Base-by-base conservation (phyloP, 2,888 invertebrate genomes). In the Saturnia pavonia region DNA sequence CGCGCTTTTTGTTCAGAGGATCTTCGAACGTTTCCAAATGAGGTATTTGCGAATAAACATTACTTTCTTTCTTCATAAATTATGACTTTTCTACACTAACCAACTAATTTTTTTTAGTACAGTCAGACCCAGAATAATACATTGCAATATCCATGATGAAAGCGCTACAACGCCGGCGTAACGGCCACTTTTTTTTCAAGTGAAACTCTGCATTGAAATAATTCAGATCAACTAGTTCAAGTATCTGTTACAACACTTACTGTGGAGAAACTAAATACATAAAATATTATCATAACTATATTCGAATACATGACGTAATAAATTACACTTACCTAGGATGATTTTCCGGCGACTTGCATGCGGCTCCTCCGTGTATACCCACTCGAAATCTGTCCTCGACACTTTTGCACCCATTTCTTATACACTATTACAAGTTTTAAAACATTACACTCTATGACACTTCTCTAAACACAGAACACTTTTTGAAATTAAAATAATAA, bases 341-440 rank as follows among this genome's bases (percentile, higher is more conserved):
- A 98, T 95, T 94, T 98, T 98, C 74, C 99, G 95, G 74, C 99
- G 95, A 72, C 97, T 96, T 9, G 99, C 99, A 90, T 99, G 99
- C 14, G 99, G 99, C 88, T 99, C 99, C 85, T 99, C 99, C 0
- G 98, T 98, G 82, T 98, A 98, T 60, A 96, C 96, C 99, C 99
- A 99, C 88, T 99, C 99, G 86, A 99, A 99, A 94, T 99, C 99
- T 1, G 96, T 97, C 82, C 98, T 96, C 34, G 99, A 98, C 67
- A 99, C 99, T 84, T 96, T 96, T 79, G 98, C 98, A 73, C 99
- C 99, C 99, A 99, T 99, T 80, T 85, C 34, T 93, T 76, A 71
- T 66, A 72, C 78, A 82, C 77, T 70, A 67, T 72, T 34, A 63
- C 14, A n/a, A 42, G 25, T 69, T 65, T 4, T 70, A 71, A 71